These are phyloP conservation scores for Leptarthrus brevirostris DNA, from an alignment of 2,888 invertebrate species.

Conservation along the genomic window DNA sequence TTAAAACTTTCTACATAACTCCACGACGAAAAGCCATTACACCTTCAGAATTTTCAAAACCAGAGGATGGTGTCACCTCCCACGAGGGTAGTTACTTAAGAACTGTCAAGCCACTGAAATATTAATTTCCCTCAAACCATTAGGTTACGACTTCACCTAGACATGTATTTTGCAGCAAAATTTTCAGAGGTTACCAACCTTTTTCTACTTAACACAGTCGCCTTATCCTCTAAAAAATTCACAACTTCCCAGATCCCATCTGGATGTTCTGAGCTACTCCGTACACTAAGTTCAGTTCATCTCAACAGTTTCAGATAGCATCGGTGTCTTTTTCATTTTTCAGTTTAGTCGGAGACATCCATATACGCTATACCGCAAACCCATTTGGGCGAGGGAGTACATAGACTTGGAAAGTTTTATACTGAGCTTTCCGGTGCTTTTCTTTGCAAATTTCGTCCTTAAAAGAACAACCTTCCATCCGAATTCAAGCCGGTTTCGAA, in stretches of 20 bases:
- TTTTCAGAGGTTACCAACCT: conserved; percentile 24
- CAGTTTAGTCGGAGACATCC: too few relatives aligned
- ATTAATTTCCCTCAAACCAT: not conserved
- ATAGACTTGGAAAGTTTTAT: not conserved
- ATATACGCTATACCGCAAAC: too few relatives aligned
- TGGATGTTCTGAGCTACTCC: too few relatives aligned
- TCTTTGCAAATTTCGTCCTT: not conserved
- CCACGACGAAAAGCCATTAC: too few relatives aligned
- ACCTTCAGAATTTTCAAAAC: not conserved
- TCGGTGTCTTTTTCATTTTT: too few relatives aligned
- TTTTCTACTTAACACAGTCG: not conserved
- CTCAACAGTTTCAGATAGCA: too few relatives aligned
- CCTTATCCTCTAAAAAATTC: conserved; percentile 26
- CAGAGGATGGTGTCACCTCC: conserved; percentile 22
- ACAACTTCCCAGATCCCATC: conserved; percentile 3
- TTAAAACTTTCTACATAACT: too few relatives aligned
- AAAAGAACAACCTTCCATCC: not conserved
- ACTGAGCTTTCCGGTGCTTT: conserved; percentile 13
- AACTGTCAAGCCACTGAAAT: conserved; percentile 15
- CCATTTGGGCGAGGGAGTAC: too few relatives aligned
- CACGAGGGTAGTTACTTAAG: conserved; percentile 21
- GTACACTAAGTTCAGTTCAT: not conserved
- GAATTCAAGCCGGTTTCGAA: not conserved
- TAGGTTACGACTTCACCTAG: too few relatives aligned
- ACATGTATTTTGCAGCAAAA: not conserved